A percentile compares a stretch with the other conserved stretches of the same genome.
phyloP scores from a whole-genome alignment of 1,140 invertebrate genomes.

The Panulirus ornatus region DNA sequence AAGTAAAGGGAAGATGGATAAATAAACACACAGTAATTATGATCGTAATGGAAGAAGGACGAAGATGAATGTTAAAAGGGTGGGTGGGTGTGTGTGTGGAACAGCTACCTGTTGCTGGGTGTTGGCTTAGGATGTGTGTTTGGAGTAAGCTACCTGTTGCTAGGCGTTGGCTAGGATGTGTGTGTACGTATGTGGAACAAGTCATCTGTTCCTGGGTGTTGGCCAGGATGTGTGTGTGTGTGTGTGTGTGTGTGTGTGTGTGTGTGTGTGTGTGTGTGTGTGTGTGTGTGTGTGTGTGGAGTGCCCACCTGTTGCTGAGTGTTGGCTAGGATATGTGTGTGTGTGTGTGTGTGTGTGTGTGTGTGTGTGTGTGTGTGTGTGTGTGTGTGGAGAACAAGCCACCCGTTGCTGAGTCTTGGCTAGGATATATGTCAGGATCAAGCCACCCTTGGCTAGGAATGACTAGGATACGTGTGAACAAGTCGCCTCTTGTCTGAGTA shows the following conservation, averaged over 20 bases:
- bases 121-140: neutral
- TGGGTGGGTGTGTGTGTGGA: no score
- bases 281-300: no score
- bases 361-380: conserved; percentile 15
- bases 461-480: no score
- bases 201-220: neutral
- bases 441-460: neutral
- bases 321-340: neutral
- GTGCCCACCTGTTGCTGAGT: neutral
- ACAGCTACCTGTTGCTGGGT: conserved; percentile 6
- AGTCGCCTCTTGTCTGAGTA: no score
- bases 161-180: neutral
- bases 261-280: no score
- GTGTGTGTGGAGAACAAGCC: neutral
- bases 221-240: no score
- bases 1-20: no score
- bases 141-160: no score
- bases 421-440: neutral
- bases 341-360: conserved; percentile 25
- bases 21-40: no score
- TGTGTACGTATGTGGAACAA: neutral
- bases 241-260: neutral
- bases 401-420: neutral
- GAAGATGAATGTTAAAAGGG: no score
- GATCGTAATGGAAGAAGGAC: no score